phyloP scores from a whole-genome alignment of 1,140 invertebrate species.

The Sinella curviseta region DNA sequence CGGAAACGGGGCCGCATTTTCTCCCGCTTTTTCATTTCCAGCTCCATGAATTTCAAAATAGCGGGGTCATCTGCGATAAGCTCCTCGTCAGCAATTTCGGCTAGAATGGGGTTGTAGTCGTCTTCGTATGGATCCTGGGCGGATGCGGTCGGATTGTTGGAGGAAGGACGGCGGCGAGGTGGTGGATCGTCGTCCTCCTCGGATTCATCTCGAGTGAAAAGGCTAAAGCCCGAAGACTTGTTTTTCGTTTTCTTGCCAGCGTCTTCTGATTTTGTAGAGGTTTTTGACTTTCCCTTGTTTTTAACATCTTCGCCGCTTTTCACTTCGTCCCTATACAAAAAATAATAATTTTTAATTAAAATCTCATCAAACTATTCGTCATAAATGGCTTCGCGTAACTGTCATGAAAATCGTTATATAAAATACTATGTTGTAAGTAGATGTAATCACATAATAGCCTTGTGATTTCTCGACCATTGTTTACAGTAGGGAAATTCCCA shows the following conservation, averaged over 20 bases:
- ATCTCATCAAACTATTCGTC: not conserved
- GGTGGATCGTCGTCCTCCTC: conserved; percentile 19
- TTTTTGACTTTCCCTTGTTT: not conserved
- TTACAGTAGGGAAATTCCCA: too few relatives aligned
- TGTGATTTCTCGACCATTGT: too few relatives aligned
- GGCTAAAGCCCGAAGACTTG: not conserved
- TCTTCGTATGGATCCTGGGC: not conserved
- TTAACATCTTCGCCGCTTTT: not conserved
- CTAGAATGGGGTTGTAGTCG: not conserved
- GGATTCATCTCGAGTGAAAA: not conserved
- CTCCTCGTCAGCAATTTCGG: conserved; percentile 24
- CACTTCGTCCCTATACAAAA: not conserved
- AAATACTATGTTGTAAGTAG: too few relatives aligned
- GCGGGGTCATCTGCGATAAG: conserved; percentile 29
- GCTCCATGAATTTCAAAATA: conserved; percentile 25
- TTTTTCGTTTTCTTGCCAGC: conserved; percentile 1
- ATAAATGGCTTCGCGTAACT: not conserved
- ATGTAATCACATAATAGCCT: too few relatives aligned
- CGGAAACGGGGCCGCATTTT: not conserved
- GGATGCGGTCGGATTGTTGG: conserved; percentile 17
- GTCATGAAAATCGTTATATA: not conserved
- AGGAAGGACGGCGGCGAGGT: too few relatives aligned
- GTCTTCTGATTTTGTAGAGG: not conserved
- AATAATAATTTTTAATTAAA: not conserved
- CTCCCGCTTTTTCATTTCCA: conserved; percentile 12